Base-by-base conservation (phyloP, 2,797 vertebrate genomes). In the Leontocebus nigricollis region DNA sequence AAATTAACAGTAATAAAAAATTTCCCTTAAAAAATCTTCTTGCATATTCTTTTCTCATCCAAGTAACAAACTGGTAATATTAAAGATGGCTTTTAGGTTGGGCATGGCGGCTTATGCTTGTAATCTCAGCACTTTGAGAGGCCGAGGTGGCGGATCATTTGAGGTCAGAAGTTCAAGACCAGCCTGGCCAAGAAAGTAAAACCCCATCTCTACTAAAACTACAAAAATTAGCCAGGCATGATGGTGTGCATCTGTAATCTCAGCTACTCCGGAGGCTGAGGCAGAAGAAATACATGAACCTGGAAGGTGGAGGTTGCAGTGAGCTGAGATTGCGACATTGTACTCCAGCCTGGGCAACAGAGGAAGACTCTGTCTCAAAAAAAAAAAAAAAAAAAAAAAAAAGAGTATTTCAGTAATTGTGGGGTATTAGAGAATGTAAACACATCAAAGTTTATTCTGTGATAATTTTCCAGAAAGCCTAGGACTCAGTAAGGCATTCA, bases 401-500 rank as follows among this genome's bases (percentile, higher is more conserved):
- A 91, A 59, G 27, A 61, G 87, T 12, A 93, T 89, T 92, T 96
- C 90, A 87, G 2, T 67, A 96, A 95, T 73, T 95, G 46, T 82
- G 50, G 39, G n/a, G 9, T 85, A 52, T 90, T 90, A 75, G 22
- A 80, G 41, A 88, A 90, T 70, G 22, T 52, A 13, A 90, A 91
- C 15, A 52, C 27, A 86, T 85, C 17, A 50, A 88, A 95, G 39
- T 98, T 96, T 12, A 89, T 92, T 46, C 41, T 91, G 33, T 46
- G 97, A 80, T 85, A 91, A 97, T 17, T 96, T 97, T 96, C 52
- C 52, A 87, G 33, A 76, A 75, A 77, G 41, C 44, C 70, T 93
- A 14, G 10, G 48, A 94, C 46, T 95, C 27, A 95, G 48, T 57
- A 93, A n/a, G 82, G 13, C 80, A 88, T 41, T 88, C 27, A 64